Percentiles rank a stretch among this genome's conserved stretches.
These are phyloP conservation scores for Tetragnatha versicolor DNA, from an alignment of 1,140 invertebrate species.

Conservation along the genomic window DNA sequence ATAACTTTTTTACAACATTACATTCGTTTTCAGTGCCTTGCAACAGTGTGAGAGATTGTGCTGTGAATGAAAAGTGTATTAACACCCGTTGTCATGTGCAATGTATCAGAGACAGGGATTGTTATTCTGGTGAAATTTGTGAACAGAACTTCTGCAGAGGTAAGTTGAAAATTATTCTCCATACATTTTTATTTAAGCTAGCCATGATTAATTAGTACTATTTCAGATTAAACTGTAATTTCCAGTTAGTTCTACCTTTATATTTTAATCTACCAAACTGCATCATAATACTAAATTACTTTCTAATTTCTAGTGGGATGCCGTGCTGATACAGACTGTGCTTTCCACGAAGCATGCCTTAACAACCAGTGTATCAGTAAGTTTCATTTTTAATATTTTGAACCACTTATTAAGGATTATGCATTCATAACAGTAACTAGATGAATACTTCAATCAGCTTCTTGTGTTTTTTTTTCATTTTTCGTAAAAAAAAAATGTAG, in stretches of 20 bases:
- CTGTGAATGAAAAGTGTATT: constrained; percentile 58
- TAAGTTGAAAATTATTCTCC: background rate
- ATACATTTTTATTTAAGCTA: background rate
- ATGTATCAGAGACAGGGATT: constrained; percentile 72
- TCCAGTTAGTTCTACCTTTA: too few relatives aligned
- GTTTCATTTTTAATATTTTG: background rate
- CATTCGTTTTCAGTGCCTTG: constrained; percentile 56
- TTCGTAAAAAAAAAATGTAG: background rate
- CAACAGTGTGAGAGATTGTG: constrained; percentile 63
- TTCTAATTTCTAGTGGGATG: constrained; percentile 59
- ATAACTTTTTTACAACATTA: background rate
- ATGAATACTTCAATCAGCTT: too few relatives aligned
- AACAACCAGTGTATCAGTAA: constrained; percentile 67
- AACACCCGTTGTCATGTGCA: constrained; percentile 57
- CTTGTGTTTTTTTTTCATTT: too few relatives aligned
- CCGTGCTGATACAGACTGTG: constrained; percentile 75
- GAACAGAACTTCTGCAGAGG: constrained; percentile 58
- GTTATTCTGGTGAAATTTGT: constrained; percentile 75
- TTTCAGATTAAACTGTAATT: too few relatives aligned
- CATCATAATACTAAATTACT: background rate
- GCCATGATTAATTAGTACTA: background rate
- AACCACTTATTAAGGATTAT: constrained; percentile 48
- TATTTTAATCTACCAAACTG: background rate
- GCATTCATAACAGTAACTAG: background rate
- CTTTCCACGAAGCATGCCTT: constrained; percentile 64